A percentile compares a stretch with the other conserved stretches of the same genome.
phyloP scores from a whole-genome alignment of 1,140 invertebrate genomes.

The Drusus annulatus region DNA sequence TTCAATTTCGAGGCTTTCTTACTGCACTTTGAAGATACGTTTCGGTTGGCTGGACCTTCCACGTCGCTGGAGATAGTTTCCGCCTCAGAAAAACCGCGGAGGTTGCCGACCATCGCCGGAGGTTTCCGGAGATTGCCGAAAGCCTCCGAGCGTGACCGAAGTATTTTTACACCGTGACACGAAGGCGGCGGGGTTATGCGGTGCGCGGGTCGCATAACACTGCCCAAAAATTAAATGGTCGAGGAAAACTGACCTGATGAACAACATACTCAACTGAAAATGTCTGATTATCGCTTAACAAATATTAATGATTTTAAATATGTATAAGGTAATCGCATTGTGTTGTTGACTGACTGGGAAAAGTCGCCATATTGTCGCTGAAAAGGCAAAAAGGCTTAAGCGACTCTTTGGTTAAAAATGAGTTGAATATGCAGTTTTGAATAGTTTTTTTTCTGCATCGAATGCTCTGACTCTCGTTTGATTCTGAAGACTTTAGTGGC shows the following conservation, averaged over 20 bases:
- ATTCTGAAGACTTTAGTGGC: no score
- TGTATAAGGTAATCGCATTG: no score
- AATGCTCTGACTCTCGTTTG: no score
- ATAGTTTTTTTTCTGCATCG: no score
- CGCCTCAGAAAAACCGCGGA: background rate
- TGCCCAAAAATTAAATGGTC: background rate
- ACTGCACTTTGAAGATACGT: background rate
- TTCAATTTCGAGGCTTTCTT: background rate
- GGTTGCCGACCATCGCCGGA: background rate
- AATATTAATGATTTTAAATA: no score
- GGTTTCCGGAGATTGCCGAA: conserved; percentile 14
- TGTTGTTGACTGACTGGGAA: no score
- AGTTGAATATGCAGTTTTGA: no score
- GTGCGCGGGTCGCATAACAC: background rate
- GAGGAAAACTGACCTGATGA: background rate
- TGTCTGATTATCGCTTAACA: no score
- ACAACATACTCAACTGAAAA: background rate
- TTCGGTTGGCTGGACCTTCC: conserved; percentile 9
- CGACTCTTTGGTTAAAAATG: no score
- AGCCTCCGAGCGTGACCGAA: background rate
- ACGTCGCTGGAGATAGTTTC: background rate
- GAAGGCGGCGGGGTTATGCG: no score
- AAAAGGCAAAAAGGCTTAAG: no score
- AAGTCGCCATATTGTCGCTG: no score
- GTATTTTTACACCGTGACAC: background rate